Evolutionary conservation across 2,888 invertebrate species (phyloP), one percentile per base, ranked within the genome.

Genomic region (Spisula solida): DNA sequence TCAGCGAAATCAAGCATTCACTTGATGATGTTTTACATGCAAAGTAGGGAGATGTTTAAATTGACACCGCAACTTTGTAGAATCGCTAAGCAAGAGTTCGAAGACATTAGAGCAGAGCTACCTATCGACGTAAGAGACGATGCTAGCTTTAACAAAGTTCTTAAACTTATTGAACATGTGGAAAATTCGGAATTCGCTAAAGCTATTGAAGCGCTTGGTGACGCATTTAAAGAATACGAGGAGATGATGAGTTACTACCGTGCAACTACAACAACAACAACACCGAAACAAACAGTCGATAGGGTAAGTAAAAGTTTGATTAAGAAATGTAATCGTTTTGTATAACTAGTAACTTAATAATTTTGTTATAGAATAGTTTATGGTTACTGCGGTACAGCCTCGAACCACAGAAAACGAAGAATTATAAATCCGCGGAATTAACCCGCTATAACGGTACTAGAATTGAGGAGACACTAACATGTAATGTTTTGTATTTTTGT

Each of bases 11-110:
- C 92, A 20, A 89, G 89, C 70, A 90, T 92, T 29, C 88, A 90
- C n/a, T 66, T 88, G 29, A 84, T 90, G 80, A 70, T 92, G 16
- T 92, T 90, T 78, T 92, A 89, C 66, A 92, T 92, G 90, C 92
- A 92, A 82, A 90, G 90, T 51, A 92, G 88, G 34, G 90, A 90
- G 75, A 87, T 90, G 89, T 88, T 51, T 51, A 89, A 89, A 55
- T 47, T 92, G 10, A 92, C 90, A 18, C 88, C 88, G 1, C 90
- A 87, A 78, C 82, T 92, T 34, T 92, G 92, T 34, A 81, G 92
- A 41, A 82, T 92, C 18, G 92, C 92, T 8, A 92, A 89, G n/a
- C n/a, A 87, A 14, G 92, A 92, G 55, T 90, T 78, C 51, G 48
- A 86, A 20, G 90, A 88, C 16, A 84, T 60, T 25, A 82, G 34